Percentiles rank a stretch among this genome's conserved stretches.
Evolutionary conservation across 2,888 invertebrate species (phyloP).

Genomic region (Polia nebulosa): DNA sequence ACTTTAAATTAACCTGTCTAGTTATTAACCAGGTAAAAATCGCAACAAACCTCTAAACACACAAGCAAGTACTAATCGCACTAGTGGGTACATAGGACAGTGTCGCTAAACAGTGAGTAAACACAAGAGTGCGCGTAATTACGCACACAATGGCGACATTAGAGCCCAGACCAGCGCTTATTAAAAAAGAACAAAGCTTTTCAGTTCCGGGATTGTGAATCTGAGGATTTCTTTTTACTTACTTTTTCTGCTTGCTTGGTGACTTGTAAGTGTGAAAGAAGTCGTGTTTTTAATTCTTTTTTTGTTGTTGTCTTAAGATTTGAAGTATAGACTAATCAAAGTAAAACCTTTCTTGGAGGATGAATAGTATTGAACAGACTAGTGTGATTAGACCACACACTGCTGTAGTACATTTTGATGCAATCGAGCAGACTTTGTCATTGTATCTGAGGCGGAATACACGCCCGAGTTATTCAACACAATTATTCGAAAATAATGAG

Average conservation of each 20-base stretch:
- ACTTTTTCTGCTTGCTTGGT: slow-evolving; percentile 15
- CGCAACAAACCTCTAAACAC: not conserved
- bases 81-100: slow-evolving; percentile 30
- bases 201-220: slow-evolving; percentile 52
- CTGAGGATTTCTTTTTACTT: slow-evolving; percentile 23
- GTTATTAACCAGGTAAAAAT: not conserved
- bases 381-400: too few relatives aligned
- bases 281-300: not conserved
- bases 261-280: slow-evolving; percentile 22
- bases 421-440: too few relatives aligned
- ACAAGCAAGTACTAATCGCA: slow-evolving; percentile 1
- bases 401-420: too few relatives aligned
- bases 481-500: too few relatives aligned
- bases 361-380: too few relatives aligned
- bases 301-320: not conserved
- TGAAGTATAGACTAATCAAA: not conserved
- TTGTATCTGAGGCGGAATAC: too few relatives aligned
- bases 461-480: too few relatives aligned
- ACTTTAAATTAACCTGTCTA: not conserved
- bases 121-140: slow-evolving; percentile 61
- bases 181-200: slow-evolving; percentile 67
- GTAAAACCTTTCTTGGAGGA: too few relatives aligned
- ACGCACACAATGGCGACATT: slow-evolving; percentile 66
- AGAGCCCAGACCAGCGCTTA: slow-evolving; percentile 58
- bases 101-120: slow-evolving; percentile 50